These are phyloP conservation scores for Pionites leucogaster DNA, from an alignment of 2,113 vertebrate species.

Conservation along the genomic window DNA sequence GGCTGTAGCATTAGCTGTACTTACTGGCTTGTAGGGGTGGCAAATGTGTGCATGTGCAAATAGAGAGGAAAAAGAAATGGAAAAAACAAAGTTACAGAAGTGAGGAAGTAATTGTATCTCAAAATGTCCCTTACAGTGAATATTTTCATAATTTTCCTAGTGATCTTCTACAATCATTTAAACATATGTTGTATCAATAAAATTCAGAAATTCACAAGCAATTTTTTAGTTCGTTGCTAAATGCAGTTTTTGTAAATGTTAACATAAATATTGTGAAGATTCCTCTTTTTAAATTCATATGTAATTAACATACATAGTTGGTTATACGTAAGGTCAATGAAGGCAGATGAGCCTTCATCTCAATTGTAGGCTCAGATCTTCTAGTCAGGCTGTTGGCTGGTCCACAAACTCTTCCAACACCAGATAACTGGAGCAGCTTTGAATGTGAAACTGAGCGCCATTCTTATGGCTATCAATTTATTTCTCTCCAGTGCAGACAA, in stretches of 20 bases:
- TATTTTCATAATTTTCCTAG: neutral
- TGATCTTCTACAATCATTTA: neutral
- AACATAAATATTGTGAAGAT: neutral
- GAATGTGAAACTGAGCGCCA: neutral
- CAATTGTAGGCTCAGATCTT: neutral
- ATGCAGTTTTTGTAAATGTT: neutral
- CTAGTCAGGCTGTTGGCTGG: neutral
- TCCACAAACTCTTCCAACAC: neutral
- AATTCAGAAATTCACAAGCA: neutral
- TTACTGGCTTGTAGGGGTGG: rapidly evolving
- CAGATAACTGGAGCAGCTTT: neutral
- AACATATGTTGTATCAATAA: neutral
- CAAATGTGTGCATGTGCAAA: neutral
- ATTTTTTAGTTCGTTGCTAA: neutral
- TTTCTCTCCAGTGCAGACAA: neutral
- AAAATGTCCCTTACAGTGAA: neutral
- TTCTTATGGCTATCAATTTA: neutral
- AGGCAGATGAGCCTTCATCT: neutral
- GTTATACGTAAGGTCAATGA: neutral
- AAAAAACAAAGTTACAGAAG: neutral
- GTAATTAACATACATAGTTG: neutral
- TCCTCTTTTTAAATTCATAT: neutral
- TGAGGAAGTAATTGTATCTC: neutral
- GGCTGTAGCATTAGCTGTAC: neutral
- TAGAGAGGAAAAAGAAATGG: neutral